Base-by-base conservation (phyloP, 2,888 invertebrate genomes). In the Prostheceraeus crozeri region DNA sequence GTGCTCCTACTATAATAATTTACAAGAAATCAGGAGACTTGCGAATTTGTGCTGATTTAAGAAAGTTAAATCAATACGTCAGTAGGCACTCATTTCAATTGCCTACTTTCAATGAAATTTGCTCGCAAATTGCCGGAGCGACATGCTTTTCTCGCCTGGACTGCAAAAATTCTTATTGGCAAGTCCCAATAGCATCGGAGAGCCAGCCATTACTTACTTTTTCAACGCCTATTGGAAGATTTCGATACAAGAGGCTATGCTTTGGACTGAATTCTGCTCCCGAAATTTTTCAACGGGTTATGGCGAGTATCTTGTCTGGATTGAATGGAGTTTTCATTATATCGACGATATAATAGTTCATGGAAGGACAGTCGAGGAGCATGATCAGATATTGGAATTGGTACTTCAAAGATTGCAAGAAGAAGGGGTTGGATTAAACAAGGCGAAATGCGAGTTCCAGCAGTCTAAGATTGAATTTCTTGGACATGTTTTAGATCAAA, bases 91-190 rank as follows among this genome's bases (percentile, higher is more conserved):
- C 25, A 48, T 48, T 48, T 48, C 48, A 48, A 48, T 28, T 48
- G 25, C 48, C 48, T 48, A 48, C 48, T 48, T 25, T 48, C 48
- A 28, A 25, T 48, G 48, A 48, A 48, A 48, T 48, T 48, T 40
- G 27, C 4, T 4, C 14, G 25, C 25, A 48, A 48, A 48, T 19
- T 4, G 25, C 25, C 11, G 48, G 48, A n/a, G 25, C 48, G 11
- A 48, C 25, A 48, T 8, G 25, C 25, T 48, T 48, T 48, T 48
- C 48, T 48, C 14, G 25, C 28, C 48, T 48, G 28, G 48, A 48
- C 28, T 48, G 14, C 28, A 25, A 48, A 30, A 48, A 48, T 48
- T 48, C 48, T 30, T 48, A 48, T 40, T n/a, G n/a, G n/a, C n/a
- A n/a, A n/a, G n/a, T n/a, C n/a, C 48, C 48, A 4, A 48, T 48